A percentile compares a stretch with the other conserved stretches of the same genome.
These are phyloP conservation scores for Seira musarum DNA, from an alignment of 2,888 invertebrate species.

Conservation along the genomic window DNA sequence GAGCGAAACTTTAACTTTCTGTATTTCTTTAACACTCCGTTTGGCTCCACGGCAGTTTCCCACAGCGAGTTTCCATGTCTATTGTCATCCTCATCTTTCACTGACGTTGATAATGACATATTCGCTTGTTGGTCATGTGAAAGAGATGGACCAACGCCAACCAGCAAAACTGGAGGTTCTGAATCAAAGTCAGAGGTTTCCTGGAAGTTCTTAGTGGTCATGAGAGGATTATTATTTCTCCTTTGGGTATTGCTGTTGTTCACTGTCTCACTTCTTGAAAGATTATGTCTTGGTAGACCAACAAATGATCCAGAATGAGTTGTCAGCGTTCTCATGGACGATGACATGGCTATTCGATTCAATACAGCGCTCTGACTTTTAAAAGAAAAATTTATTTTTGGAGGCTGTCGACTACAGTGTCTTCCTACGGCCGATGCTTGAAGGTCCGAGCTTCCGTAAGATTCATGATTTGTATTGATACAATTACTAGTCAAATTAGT, in stretches of 20 bases:
- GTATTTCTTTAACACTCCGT: neutral
- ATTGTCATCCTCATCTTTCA: neutral
- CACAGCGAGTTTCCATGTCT: neutral
- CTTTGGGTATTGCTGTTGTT: too few relatives aligned
- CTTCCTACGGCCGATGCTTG: too few relatives aligned
- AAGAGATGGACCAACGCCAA: neutral
- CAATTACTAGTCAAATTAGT: too few relatives aligned
- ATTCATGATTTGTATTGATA: too few relatives aligned
- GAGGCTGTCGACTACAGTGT: too few relatives aligned
- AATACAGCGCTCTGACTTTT: too few relatives aligned
- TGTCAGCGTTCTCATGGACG: neutral
- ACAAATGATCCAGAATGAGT: neutral
- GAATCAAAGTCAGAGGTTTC: neutral
- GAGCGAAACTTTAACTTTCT: neutral
- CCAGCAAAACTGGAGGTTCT: neutral
- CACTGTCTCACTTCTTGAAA: neutral
- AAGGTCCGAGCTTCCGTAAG: too few relatives aligned
- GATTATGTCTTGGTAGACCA: neutral
- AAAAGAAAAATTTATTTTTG: too few relatives aligned
- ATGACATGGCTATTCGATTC: too few relatives aligned
- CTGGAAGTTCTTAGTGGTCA: neutral
- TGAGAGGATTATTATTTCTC: neutral
- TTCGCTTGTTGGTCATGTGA: neutral
- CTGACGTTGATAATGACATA: neutral
- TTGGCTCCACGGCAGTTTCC: neutral